Evolutionary conservation across 2,113 vertebrate species (phyloP).

Genomic region (Galeopterus variegatus): DNA sequence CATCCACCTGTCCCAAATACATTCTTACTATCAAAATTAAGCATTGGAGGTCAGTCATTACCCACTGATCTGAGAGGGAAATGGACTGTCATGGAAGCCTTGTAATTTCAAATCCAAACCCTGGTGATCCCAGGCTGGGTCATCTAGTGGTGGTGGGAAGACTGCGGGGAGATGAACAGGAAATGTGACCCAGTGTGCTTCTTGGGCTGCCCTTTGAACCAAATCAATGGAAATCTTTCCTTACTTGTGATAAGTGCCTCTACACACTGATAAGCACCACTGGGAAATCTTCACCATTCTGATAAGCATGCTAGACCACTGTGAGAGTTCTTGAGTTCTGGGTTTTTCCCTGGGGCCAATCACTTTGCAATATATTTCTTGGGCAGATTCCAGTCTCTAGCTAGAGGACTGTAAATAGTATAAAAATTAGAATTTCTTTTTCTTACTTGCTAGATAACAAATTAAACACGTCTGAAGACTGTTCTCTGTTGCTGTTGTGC

Average conservation of each 20-base stretch:
- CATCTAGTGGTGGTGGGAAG: not conserved
- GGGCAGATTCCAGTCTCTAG: constrained; percentile 29
- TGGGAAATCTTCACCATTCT: constrained; percentile 56
- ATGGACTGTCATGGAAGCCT: not conserved
- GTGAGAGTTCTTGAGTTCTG: not conserved
- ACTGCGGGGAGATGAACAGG: not conserved
- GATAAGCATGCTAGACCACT: constrained; percentile 42
- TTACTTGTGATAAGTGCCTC: constrained; percentile 40
- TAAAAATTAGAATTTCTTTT: constrained; percentile 47
- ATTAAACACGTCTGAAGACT: not conserved
- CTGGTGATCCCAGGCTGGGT: not conserved
- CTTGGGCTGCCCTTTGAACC: constrained; percentile 57
- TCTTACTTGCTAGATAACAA: constrained; percentile 49
- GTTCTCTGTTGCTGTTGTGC: not conserved
- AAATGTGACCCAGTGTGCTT: not conserved
- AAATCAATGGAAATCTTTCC: constrained; percentile 30
- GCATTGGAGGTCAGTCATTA: not conserved
- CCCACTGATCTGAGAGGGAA: not conserved
- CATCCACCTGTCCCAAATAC: not conserved
- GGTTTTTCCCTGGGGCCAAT: constrained; percentile 35
- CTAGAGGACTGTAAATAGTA: constrained; percentile 5
- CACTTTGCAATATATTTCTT: not conserved
- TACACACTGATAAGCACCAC: constrained; percentile 30
- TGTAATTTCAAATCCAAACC: not conserved
- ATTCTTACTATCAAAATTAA: constrained; percentile 10